phyloP scores from a whole-genome alignment of 37 sponge, comb jelly and placozoan genomes.

The Theonella swinhoei region DNA sequence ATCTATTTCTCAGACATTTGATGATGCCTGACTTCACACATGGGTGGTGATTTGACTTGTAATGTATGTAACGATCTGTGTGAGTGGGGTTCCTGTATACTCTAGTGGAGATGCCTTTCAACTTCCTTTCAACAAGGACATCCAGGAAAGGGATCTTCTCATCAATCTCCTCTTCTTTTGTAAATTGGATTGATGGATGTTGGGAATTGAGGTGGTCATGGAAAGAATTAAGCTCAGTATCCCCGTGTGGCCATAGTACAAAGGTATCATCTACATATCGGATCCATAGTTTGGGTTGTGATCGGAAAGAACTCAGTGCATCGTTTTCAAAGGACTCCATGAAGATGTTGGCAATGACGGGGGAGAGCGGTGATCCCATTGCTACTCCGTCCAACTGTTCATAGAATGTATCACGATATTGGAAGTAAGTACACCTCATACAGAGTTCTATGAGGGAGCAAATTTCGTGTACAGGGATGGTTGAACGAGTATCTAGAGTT shows the following conservation, averaged over 20 bases:
- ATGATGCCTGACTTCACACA: no score
- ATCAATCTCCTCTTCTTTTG: no score
- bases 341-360: slow-evolving; percentile 35
- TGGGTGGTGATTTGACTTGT: no score
- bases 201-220: background rate
- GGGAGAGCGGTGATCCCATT: slow-evolving; percentile 43
- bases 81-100: no score
- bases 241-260: slow-evolving; percentile 5
- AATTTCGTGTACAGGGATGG: no score
- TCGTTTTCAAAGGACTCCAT: slow-evolving; percentile 27
- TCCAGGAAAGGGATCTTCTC: no score
- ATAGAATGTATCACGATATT: background rate
- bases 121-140: no score
- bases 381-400: slow-evolving; percentile 21
- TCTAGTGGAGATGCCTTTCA: no score
- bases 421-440: slow-evolving; percentile 9
- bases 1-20: no score
- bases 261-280: slow-evolving; percentile 41
- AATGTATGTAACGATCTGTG: no score
- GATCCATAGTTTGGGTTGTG: slow-evolving; percentile 15
- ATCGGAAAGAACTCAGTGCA: background rate
- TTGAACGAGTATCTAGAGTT: no score
- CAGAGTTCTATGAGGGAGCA: slow-evolving; percentile 20
- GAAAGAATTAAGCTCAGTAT: background rate
- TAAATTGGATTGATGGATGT: no score